Evolutionary conservation across 1,140 invertebrate genomes (phyloP).

Genomic region (Eumaeus atala): DNA sequence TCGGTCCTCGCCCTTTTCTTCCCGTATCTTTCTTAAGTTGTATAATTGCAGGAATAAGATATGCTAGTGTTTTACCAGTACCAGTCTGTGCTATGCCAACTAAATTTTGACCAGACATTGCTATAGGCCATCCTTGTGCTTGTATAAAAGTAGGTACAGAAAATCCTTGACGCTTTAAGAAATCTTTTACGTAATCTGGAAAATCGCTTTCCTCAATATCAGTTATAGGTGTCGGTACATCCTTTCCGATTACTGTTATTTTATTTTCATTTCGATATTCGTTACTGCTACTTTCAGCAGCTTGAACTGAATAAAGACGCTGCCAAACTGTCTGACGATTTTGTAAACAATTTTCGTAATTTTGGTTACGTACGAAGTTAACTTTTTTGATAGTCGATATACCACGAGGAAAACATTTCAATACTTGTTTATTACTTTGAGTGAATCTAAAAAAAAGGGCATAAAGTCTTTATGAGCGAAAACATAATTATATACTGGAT

Average conservation of each 20-base stretch:
- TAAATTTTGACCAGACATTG: constrained; percentile 91
- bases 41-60: constrained; percentile 87
- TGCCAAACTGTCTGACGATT: constrained; percentile 5
- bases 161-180: constrained; percentile 84
- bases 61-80: constrained; percentile 92
- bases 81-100: constrained; percentile 96
- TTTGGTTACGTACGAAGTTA: background rate
- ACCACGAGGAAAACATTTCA: constrained; percentile 7
- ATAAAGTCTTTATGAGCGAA: too few relatives aligned
- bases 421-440: background rate
- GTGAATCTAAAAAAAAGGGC: background rate
- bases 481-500: too few relatives aligned
- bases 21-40: constrained; percentile 92
- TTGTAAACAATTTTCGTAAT: background rate
- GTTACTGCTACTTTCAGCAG: constrained; percentile 36
- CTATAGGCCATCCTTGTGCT: constrained; percentile 92
- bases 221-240: constrained; percentile 53
- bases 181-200: constrained; percentile 84
- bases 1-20: constrained; percentile 86
- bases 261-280: constrained; percentile 58
- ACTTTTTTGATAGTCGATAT: background rate
- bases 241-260: constrained; percentile 54
- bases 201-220: constrained; percentile 82
- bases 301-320: constrained; percentile 47
- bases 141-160: constrained; percentile 90